Base-by-base conservation (phyloP, 1,140 invertebrate species). In the Leptinotarsa lineolata region DNA sequence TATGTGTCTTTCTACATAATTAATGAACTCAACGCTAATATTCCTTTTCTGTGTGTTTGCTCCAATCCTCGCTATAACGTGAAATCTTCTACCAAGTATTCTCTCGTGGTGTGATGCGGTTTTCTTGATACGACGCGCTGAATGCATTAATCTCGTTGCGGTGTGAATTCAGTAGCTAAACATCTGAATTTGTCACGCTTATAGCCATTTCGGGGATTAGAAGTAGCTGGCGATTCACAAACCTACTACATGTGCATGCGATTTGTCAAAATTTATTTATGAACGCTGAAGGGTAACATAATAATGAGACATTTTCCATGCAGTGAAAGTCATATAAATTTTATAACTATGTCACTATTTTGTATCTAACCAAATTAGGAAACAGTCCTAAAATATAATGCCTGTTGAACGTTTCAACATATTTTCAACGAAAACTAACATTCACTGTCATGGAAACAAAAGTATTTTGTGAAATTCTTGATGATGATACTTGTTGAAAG, bases 81-180 rank as follows among this genome's bases (percentile, higher is more conserved):
- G 30, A 18, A 66, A 66, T 66, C 64, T 66, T 66, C n/a, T 12
- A 15, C 22, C 64, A 24, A 63, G 64, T 66, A 66, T 66, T 66
- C 48, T 24, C 68, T 58, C 1, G 22, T 22, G n/a, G 46, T 21
- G 48, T 30, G 39, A 59, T 22, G 68, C 16, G 68, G 68, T 59
- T 59, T 58, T 59, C 68, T 69, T 69, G 68, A 69, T 69, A 44
- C 54, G 54, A 69, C 46, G 45, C 68, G 68, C 68, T 30, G 20
- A 39, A 69, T 69, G 68, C 68, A 69, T 69, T 69, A 69, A 69
- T 69, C 68, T 69, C 58, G 68, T 69, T 69, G 68, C 68, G 68
- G 68, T 48, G 68, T 18, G 22, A 69, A 69, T 69, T 69, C 54
- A 54, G 18, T 69, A 20, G 46, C 68, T 69, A 69, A 69, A 69